Evolutionary conservation across 2,888 invertebrate species (phyloP), one percentile per base, ranked within the genome.

Genomic region (Chaetogeoica ovagalla): DNA sequence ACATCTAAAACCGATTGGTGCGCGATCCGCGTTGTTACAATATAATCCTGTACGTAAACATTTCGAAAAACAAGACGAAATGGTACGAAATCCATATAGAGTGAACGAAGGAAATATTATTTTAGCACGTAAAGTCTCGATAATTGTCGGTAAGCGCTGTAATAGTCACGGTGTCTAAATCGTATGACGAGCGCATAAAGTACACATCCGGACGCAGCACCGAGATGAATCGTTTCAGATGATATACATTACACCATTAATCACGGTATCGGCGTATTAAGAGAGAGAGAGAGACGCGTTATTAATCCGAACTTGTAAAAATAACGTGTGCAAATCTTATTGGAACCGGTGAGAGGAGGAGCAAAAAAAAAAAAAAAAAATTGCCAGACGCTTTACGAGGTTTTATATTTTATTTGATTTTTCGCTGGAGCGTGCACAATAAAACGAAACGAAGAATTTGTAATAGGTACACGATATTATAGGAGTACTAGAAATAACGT

Each of bases 391-490:
- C 60, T 52, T 69, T 21, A 11, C 52, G 77, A 21, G 15, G 59
- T 69, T 69, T 66, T 70, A 62, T 62, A 70, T 62, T 77, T n/a
- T 77, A 77, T 77, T 69, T 77, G 77, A 70, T 77, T 70, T 77
- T 77, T 70, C 76, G 60, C 60, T 76, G 43, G 60, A 68, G 60
- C 76, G 17, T 76, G 68, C 59, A 69, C 68, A 30, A 60, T 69
- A 2, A 69, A 76, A 68, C 75, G 68, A 76, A 69, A 76, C 60
- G 30, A 60, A 48, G 52, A 76, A 60, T 76, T 68, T 43, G 48
- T 23, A 57, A n/a, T n/a, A 3, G 21, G 21, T 8, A 23, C 13
- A 15, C n/a, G n/a, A 13, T 13, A 60, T 57, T 4, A 9, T 43
- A 43, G 43, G 7, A 43, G 43, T 23, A 71, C 6, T 23, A 57